Evolutionary conservation across 2,113 vertebrate species (phyloP).

Genomic region (Marmota monax): DNA sequence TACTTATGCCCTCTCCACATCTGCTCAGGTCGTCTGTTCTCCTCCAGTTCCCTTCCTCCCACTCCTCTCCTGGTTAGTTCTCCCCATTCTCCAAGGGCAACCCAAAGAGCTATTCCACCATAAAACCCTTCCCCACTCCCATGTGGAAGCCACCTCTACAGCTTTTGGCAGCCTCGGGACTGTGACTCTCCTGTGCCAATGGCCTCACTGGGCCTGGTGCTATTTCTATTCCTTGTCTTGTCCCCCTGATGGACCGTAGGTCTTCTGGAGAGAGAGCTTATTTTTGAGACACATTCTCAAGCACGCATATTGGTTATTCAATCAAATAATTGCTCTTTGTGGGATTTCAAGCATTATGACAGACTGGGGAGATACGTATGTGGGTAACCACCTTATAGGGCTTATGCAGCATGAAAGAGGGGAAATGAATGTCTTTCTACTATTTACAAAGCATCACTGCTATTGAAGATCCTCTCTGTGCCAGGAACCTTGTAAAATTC

Average conservation of each 20-base stretch:
- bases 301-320: not conserved
- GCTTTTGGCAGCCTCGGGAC: not conserved
- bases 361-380: not conserved
- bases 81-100: not conserved
- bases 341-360: not conserved
- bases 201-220: not conserved
- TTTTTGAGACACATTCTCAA: conserved; percentile 10
- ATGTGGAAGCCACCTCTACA: not conserved
- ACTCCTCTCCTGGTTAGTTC: not conserved
- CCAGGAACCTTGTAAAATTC: not conserved
- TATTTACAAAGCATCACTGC: not conserved
- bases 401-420: not conserved
- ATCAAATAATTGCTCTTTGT: not conserved
- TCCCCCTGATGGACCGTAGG: not conserved
- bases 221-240: not conserved
- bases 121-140: not conserved
- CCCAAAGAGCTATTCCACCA: not conserved
- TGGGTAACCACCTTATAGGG: no score
- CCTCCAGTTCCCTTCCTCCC: not conserved
- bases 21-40: not conserved
- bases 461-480: not conserved
- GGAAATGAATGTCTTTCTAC: not conserved
- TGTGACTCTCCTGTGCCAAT: not conserved
- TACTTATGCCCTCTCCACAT: no score
- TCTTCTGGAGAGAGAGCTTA: not conserved